Base-by-base conservation (phyloP, 2,797 vertebrate genomes). In the Chaenodraco wilsoni region DNA sequence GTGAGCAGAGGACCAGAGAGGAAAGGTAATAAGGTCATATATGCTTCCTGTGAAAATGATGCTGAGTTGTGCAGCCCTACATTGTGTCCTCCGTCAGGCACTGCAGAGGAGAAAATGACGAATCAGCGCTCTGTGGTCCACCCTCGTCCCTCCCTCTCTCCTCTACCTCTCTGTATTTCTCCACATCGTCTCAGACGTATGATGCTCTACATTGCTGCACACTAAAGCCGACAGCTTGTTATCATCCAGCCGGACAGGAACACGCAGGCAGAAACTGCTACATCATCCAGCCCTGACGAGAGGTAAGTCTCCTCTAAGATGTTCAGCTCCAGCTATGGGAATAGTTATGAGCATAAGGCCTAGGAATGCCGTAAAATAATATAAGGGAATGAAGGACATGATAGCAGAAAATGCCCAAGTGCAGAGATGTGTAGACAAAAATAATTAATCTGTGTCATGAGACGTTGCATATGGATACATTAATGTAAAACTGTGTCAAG, bases 41-140 rank as follows among this genome's bases (percentile, higher is more conserved):
- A 67, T 8, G 9, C 44, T 54, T 33, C 52, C 66, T 50, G 51
- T 6, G 52, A 74, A 85, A 83, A 66, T 14, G 15, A 80, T 31
- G 74, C 50, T 55, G 72, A 61, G 69, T 77, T 82, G 74, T 69
- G 27, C 59, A 33, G 72, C 19, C 13, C 67, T 63, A 23, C 64
- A 37, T 56, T 14, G 37, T 55, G 31, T 68, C 72, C 55, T 81
- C 72, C 9, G 1, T 82, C 82, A 81, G 76, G 17, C 70, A 85
- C 85, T 91, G 91, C 89, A 92, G 90, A 85, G 76, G 81, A 83
- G 73, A 72, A 13, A 55, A 23, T 23, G 76, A 63, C 86, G 43
- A 91, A 91, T 92, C 90, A 92, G 83, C 63, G n/a, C 13, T 61
- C 75, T 81, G 50, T 40, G 23, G 48, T 54, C 69, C 58, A 43